phyloP scores from a whole-genome alignment of 1,140 invertebrate genomes.

The Myzus persicae region DNA sequence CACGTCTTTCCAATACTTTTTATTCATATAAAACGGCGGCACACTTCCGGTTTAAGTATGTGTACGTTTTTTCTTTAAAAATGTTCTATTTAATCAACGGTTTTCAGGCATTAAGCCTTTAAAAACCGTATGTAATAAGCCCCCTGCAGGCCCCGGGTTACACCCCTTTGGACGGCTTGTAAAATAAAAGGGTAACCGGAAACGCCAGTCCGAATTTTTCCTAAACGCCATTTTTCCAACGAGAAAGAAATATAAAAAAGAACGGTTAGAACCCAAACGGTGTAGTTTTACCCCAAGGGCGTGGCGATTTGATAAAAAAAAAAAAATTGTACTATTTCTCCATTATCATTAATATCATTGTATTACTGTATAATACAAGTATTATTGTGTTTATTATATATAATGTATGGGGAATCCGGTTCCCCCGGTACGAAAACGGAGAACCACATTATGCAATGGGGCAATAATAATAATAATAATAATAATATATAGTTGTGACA shows the following conservation, averaged over 20 bases:
- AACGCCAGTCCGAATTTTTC: slow-evolving; percentile 58
- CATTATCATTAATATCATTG: slow-evolving; percentile 59
- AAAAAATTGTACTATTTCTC: slow-evolving; percentile 56
- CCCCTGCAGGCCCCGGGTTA: slow-evolving; percentile 42
- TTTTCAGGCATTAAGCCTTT: slow-evolving; percentile 54
- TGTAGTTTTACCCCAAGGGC: slow-evolving; percentile 57
- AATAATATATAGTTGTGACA: slow-evolving; percentile 4
- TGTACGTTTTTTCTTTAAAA: slow-evolving; percentile 35
- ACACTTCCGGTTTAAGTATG: slow-evolving; percentile 58
- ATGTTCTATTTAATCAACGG: slow-evolving; percentile 52
- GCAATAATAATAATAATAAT: slow-evolving; percentile 16
- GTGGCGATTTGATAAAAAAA: slow-evolving; percentile 55
- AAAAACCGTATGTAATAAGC: slow-evolving; percentile 53
- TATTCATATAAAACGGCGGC: slow-evolving; percentile 50
- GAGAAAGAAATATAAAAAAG: slow-evolving; percentile 41
- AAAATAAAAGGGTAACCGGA: slow-evolving; percentile 59
- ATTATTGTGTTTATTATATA: slow-evolving; percentile 55
- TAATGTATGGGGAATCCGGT: slow-evolving; percentile 53
- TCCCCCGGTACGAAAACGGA: slow-evolving; percentile 45
- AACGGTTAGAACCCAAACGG: slow-evolving; percentile 53
- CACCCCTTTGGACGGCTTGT: slow-evolving; percentile 32
- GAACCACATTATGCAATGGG: slow-evolving; percentile 49
- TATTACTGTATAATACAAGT: slow-evolving; percentile 52
- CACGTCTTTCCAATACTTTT: slow-evolving; percentile 45
- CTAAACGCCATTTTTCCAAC: slow-evolving; percentile 57